Evolutionary conservation across 2,888 invertebrate genomes (phyloP).

Genomic region (Tipula unca): DNA sequence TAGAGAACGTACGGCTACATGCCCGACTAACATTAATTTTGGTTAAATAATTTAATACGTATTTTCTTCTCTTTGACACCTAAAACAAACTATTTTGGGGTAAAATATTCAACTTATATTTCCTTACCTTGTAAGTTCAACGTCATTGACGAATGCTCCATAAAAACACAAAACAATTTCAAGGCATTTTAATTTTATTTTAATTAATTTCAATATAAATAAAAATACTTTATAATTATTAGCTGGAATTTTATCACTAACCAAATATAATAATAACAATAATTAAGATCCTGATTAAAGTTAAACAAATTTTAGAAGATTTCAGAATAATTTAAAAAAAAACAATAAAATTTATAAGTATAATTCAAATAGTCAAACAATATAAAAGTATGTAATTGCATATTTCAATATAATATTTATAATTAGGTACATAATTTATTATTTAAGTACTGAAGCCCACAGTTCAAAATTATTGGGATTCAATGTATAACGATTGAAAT

Average conservation of each 20-base stretch:
- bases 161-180: background rate
- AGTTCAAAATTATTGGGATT: background rate
- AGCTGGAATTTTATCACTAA: background rate
- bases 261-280: background rate
- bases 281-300: background rate
- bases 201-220: background rate
- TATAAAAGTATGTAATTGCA: background rate
- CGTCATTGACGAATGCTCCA: background rate
- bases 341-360: background rate
- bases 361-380: background rate
- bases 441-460: background rate
- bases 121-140: too few species aligned
- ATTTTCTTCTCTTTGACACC: too few species aligned
- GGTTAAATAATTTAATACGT: too few species aligned
- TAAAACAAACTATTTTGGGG: too few species aligned
- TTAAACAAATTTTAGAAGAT: background rate
- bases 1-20: too few species aligned
- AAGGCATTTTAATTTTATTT: background rate
- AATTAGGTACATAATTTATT: too few species aligned
- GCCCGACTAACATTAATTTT: too few species aligned
- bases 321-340: background rate
- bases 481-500: background rate
- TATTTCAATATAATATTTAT: background rate
- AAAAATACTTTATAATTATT: background rate
- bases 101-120: too few species aligned